These are phyloP conservation scores for Ornithoptera alexandrae DNA, from an alignment of 2,888 invertebrate species.

Conservation along the genomic window DNA sequence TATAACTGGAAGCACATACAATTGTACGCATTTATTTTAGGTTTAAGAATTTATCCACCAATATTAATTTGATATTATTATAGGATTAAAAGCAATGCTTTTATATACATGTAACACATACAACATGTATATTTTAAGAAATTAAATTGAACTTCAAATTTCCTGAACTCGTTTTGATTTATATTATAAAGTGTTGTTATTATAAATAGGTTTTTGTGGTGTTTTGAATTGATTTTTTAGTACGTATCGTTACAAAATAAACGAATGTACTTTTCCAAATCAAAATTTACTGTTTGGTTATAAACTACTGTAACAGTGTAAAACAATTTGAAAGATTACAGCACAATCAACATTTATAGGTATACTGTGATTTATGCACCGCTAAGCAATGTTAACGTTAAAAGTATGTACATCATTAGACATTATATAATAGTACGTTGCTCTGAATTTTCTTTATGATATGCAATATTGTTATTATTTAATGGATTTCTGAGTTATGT, in stretches of 20 bases:
- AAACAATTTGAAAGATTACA: no score
- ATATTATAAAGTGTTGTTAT: background rate
- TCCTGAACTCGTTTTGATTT: background rate
- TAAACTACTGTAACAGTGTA: no score
- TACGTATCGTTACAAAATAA: no score
- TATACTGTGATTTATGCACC: background rate
- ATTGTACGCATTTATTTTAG: slow-evolving; percentile 37
- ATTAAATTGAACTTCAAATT: background rate
- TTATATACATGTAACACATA: background rate
- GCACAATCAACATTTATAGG: background rate
- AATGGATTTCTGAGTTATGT: slow-evolving; percentile 22
- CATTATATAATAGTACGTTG: background rate
- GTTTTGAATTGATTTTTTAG: no score
- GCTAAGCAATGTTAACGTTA: background rate
- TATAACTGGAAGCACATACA: slow-evolving; percentile 55
- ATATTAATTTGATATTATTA: slow-evolving; percentile 12
- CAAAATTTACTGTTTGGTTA: no score
- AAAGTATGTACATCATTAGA: slow-evolving; percentile 6
- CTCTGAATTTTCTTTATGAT: slow-evolving; percentile 13
- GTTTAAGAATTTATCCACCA: slow-evolving; percentile 26
- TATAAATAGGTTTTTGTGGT: no score
- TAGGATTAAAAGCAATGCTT: background rate
- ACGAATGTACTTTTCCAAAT: no score
- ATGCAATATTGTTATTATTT: slow-evolving; percentile 19
- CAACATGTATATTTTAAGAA: background rate